A percentile compares a stretch with the other conserved stretches of the same genome.
These are phyloP conservation scores for Drosophila falleni DNA, from an alignment of 2,888 invertebrate genomes.

Conservation along the genomic window DNA sequence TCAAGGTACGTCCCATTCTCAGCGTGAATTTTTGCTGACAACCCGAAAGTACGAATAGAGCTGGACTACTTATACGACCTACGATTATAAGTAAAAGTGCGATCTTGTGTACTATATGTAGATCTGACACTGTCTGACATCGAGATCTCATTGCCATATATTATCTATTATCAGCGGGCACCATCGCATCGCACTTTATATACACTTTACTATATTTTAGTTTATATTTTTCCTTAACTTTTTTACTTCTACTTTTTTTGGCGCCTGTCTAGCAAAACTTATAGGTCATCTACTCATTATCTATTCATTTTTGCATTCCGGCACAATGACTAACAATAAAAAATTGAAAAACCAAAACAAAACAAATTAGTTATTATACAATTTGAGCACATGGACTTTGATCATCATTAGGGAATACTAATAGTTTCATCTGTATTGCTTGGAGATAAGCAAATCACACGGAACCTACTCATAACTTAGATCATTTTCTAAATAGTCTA, in stretches of 20 bases:
- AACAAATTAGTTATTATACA: constrained; percentile 61
- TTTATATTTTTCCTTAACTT: constrained; percentile 21
- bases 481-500: constrained; percentile 4
- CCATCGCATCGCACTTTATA: constrained; percentile 57
- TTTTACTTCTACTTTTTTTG: constrained; percentile 12
- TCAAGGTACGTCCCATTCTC: constrained; percentile 30
- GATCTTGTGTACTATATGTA: constrained; percentile 14
- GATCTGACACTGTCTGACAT: constrained; percentile 65
- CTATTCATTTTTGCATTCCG: constrained; percentile 32
- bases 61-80: constrained; percentile 12
- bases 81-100: neutral
- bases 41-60: constrained; percentile 1
- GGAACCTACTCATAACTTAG: constrained; percentile 7
- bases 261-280: constrained; percentile 68
- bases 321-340: constrained; percentile 69
- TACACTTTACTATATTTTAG: constrained; percentile 31
- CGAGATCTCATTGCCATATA: constrained; percentile 45
- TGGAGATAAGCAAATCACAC: constrained; percentile 37
- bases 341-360: constrained; percentile 41
- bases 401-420: constrained; percentile 46
- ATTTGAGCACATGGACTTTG: constrained; percentile 67
- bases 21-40: constrained; percentile 53
- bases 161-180: constrained; percentile 49
- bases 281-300: constrained; percentile 29
- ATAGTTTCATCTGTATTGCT: constrained; percentile 49